phyloP scores from a whole-genome alignment of 1,140 invertebrate species.

The Semibalanus balanoides region DNA sequence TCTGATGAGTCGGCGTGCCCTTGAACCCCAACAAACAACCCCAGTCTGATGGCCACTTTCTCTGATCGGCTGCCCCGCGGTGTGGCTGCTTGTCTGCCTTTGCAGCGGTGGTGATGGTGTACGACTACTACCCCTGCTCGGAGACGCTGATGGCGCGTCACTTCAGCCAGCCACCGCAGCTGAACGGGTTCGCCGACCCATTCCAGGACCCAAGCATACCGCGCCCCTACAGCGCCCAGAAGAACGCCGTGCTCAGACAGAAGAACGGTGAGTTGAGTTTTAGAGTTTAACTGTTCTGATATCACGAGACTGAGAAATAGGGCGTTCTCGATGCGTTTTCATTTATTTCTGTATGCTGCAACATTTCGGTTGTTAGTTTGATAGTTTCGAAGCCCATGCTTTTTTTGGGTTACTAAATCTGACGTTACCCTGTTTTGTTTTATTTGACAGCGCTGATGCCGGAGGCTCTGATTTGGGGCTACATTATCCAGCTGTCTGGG shows the following conservation, averaged over 20 bases:
- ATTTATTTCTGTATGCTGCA: no score
- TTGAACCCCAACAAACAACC: no score
- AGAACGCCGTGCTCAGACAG: constrained; percentile 12
- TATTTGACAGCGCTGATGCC: constrained; percentile 58
- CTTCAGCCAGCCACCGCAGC: constrained; percentile 48
- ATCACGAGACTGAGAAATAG: no score
- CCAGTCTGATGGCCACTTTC: no score
- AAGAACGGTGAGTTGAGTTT: neutral
- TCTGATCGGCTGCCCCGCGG: no score
- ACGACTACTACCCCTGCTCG: constrained; percentile 84
- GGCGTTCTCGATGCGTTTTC: no score
- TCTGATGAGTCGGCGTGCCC: no score
- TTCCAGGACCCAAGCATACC: constrained; percentile 67
- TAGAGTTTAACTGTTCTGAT: no score
- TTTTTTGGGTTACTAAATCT: no score
- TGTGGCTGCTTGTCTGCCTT: no score
- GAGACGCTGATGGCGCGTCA: constrained; percentile 40
- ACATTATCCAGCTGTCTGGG: constrained; percentile 90
- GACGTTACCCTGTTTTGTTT: constrained; percentile 27
- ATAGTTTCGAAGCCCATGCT: no score
- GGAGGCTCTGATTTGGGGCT: constrained; percentile 85
- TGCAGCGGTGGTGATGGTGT: constrained; percentile 88
- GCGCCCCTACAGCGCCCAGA: constrained; percentile 64
- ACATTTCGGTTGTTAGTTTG: no score
- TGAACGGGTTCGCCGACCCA: constrained; percentile 60